phyloP scores from a whole-genome alignment of 2,797 vertebrate genomes.

The Parauchenoglanis ngamensis region DNA sequence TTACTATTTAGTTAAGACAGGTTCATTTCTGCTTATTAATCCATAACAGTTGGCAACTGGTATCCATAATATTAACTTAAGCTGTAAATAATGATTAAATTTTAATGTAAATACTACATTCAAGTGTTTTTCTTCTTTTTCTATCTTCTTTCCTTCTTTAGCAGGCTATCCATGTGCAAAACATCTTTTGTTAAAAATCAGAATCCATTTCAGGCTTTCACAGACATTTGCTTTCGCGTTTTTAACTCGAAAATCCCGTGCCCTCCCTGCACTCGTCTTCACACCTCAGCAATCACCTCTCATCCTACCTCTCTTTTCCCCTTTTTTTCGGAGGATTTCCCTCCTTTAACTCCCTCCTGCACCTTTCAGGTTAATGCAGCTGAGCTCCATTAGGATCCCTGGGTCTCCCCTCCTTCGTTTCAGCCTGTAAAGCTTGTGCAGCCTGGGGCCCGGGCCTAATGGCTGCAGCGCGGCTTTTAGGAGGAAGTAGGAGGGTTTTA shows the following conservation, averaged over 20 bases:
- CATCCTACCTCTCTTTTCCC: constrained; percentile 53
- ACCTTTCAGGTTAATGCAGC: constrained; percentile 57
- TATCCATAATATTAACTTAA: background rate
- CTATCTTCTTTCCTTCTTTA: too few species aligned
- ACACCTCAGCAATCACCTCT: constrained; percentile 74
- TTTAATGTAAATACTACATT: background rate
- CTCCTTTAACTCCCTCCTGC: constrained; percentile 36
- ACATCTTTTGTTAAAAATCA: background rate
- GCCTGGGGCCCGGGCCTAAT: constrained; percentile 21
- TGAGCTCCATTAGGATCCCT: constrained; percentile 62
- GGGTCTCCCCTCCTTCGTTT: constrained; percentile 12
- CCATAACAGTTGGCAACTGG: too few species aligned
- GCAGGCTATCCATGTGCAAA: background rate
- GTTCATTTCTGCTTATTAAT: background rate
- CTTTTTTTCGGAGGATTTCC: constrained; percentile 33
- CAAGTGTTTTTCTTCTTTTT: background rate
- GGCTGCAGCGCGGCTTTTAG: constrained; percentile 57
- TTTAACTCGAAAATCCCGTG: background rate
- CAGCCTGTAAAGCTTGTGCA: constrained; percentile 36
- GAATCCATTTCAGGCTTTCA: background rate
- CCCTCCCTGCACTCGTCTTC: constrained; percentile 61
- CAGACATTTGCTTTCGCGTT: background rate
- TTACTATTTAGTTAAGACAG: too few species aligned
- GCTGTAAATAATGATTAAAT: background rate
- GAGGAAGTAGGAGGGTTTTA: constrained; percentile 65